phyloP scores from a whole-genome alignment of 2,113 vertebrate species.

The Microcebus jonahi region DNA sequence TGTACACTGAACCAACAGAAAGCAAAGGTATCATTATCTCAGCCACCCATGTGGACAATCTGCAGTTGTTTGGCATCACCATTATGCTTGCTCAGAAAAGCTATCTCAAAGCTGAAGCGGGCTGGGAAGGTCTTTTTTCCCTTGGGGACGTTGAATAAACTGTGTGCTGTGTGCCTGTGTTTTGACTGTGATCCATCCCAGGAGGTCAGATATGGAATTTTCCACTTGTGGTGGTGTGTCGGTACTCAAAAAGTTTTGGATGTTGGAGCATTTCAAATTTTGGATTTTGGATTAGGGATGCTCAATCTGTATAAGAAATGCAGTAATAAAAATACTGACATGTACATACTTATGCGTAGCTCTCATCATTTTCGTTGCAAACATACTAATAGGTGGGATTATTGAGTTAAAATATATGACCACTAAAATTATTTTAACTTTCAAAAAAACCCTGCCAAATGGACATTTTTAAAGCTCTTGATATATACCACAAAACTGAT shows the following conservation, averaged over 20 bases:
- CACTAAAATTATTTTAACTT: not conserved
- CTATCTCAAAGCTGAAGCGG: not conserved
- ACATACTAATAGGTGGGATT: conserved; percentile 21
- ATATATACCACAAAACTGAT: not conserved
- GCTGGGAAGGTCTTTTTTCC: not conserved
- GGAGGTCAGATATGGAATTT: not conserved
- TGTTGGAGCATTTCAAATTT: not conserved
- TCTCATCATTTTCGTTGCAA: conserved; percentile 42
- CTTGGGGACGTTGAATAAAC: not conserved
- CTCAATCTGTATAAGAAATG: conserved; percentile 6
- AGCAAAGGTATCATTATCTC: not conserved
- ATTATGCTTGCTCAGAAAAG: not conserved
- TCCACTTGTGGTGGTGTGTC: not conserved
- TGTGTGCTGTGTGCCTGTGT: not conserved
- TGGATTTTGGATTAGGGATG: not conserved
- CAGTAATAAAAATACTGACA: not conserved
- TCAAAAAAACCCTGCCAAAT: not conserved
- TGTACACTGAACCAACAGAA: not conserved
- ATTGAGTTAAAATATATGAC: conserved; percentile 6
- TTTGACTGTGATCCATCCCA: not conserved
- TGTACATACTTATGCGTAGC: not conserved
- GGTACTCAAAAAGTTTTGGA: not conserved
- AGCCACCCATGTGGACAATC: not conserved
- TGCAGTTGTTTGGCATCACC: not conserved
- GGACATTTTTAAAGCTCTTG: conserved; percentile 31